Conservation (phyloP, 1,140 invertebrate genomes). For the Bombus confusus region DNA sequence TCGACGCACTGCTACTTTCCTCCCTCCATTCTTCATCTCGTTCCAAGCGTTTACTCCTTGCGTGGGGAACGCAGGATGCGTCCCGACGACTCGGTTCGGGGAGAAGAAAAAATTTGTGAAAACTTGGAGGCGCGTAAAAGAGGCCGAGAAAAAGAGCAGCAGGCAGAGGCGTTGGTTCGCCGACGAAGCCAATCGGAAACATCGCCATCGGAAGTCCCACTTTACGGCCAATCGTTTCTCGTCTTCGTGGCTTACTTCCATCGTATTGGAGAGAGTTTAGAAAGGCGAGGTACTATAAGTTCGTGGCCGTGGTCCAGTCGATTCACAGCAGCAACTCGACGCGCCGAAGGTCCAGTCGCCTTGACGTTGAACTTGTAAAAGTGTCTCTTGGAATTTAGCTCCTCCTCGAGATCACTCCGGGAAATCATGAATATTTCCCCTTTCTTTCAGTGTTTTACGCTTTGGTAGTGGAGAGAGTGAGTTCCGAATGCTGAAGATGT, state of each 20-base stretch:
- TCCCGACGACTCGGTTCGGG: background rate
- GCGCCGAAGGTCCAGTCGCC: background rate
- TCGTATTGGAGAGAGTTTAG: slow-evolving; percentile 66
- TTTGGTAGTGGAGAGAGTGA: background rate
- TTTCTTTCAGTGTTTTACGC: background rate
- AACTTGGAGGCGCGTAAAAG: slow-evolving; percentile 36
- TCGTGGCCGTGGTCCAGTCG: slow-evolving; percentile 44
- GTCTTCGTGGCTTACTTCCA: slow-evolving; percentile 68
- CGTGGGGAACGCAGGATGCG: too few relatives aligned
- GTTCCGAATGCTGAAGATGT: background rate
- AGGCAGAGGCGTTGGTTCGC: background rate
- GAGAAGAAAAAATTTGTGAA: slow-evolving; percentile 20
- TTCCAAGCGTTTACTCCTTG: too few relatives aligned
- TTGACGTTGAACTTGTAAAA: background rate
- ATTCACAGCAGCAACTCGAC: slow-evolving; percentile 32
- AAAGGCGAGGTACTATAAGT: slow-evolving; percentile 74
- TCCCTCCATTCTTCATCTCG: background rate
- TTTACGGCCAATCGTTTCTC: slow-evolving; percentile 69
- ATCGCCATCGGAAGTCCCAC: slow-evolving; percentile 59
- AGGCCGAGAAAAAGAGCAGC: slow-evolving; percentile 25
- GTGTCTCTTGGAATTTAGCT: background rate
- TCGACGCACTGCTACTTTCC: slow-evolving; percentile 2
- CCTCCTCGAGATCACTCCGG: background rate
- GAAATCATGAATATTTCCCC: background rate
- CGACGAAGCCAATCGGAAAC: slow-evolving; percentile 40